A percentile compares a stretch with the other conserved stretches of the same genome.
phyloP scores from a whole-genome alignment of 2,797 vertebrate species.

The Silurus lanzhouensis region DNA sequence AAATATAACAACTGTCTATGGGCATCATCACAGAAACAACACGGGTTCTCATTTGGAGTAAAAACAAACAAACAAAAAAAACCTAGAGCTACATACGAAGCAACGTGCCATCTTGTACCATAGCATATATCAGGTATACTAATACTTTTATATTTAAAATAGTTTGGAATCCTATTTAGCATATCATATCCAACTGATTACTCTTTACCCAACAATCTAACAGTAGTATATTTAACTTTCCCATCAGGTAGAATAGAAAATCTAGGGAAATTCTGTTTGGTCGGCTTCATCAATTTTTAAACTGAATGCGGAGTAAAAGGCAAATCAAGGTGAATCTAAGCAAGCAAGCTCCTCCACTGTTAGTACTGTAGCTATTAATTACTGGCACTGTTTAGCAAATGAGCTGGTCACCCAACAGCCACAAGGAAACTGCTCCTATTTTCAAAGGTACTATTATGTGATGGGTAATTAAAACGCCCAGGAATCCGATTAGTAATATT shows the following conservation, averaged over 20 bases:
- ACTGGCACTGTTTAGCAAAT: neutral
- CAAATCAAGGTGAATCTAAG: constrained; percentile 1
- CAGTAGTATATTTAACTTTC: neutral
- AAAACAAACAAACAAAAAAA: neutral
- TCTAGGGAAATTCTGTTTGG: neutral
- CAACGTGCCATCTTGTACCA: neutral
- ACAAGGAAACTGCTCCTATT: neutral
- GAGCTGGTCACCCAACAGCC: neutral
- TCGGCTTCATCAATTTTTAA: neutral
- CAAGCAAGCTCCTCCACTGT: neutral
- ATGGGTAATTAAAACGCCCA: neutral
- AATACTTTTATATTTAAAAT: neutral
- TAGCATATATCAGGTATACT: neutral
- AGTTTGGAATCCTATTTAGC: neutral
- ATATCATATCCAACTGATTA: neutral
- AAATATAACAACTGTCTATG: constrained; percentile 2
- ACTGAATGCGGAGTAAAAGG: neutral
- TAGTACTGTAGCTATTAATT: neutral
- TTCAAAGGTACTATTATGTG: neutral
- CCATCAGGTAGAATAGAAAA: neutral
- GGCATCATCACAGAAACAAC: neutral
- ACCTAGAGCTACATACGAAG: neutral
- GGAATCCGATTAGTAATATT: neutral
- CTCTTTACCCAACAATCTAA: neutral
- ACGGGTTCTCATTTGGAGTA: neutral